Percentiles rank a stretch among this genome's conserved stretches.
Evolutionary conservation across 2,113 vertebrate genomes (phyloP).

Genomic region (Melierax canorus): DNA sequence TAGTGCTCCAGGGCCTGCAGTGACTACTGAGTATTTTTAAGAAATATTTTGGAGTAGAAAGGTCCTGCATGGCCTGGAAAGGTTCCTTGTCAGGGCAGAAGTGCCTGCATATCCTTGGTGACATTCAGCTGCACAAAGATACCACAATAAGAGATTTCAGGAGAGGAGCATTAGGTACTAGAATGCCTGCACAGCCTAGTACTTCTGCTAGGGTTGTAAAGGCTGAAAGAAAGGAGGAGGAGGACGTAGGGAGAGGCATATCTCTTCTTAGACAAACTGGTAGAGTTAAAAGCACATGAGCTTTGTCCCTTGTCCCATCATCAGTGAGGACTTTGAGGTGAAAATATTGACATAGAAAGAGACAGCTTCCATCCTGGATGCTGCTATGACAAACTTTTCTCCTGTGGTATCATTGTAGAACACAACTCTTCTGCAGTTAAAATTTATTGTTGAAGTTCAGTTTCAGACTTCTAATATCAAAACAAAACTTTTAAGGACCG

Average conservation of each 20-base stretch:
- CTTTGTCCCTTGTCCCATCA: background rate
- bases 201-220: background rate
- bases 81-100: too few relatives aligned
- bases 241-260: background rate
- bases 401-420: too few relatives aligned
- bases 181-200: background rate
- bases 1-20: background rate
- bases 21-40: background rate
- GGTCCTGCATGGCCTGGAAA: too few relatives aligned
- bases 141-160: background rate
- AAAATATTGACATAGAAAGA: too few relatives aligned
- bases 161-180: background rate
- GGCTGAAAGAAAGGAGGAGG: background rate
- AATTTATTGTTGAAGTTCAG: too few relatives aligned
- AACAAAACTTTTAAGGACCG: too few relatives aligned
- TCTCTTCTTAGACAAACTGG: too few relatives aligned
- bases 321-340: too few relatives aligned
- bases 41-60: background rate
- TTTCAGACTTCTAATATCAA: too few relatives aligned
- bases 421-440: too few relatives aligned
- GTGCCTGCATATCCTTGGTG: background rate
- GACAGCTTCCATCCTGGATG: too few relatives aligned
- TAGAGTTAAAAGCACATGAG: background rate
- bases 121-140: background rate
- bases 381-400: too few relatives aligned